Percentiles rank a stretch among this genome's conserved stretches.
Conservation (phyloP, 2,113 vertebrate species). For the Ptyas mucosa region DNA sequence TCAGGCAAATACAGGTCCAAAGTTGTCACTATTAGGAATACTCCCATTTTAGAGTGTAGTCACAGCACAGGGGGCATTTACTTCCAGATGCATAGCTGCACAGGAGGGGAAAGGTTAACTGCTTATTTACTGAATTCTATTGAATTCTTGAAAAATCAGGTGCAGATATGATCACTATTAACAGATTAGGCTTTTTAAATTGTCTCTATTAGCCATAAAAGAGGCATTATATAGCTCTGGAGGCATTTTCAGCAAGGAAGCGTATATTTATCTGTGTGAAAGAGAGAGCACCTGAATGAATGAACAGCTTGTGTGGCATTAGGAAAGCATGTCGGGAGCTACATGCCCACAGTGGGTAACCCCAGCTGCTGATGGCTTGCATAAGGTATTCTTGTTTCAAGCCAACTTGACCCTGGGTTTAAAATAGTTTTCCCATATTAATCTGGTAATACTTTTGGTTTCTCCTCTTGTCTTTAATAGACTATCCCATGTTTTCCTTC, state of each 20-base stretch:
- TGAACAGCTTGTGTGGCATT: neutral
- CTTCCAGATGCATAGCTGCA: neutral
- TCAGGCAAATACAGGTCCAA: neutral
- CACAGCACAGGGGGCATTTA: neutral
- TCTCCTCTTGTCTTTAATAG: neutral
- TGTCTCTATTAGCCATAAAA: neutral
- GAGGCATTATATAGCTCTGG: neutral
- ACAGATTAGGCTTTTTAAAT: neutral
- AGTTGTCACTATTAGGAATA: neutral
- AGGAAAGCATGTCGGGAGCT: neutral
- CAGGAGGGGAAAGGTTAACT: neutral
- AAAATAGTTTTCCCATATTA: neutral
- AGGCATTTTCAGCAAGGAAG: neutral
- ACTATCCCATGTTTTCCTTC: neutral
- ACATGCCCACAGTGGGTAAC: neutral
- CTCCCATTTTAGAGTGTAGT: neutral
- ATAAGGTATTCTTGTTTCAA: neutral
- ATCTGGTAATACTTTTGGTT: neutral
- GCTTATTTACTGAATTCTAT: neutral
- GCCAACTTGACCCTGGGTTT: neutral
- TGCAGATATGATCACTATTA: neutral
- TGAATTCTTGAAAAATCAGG: neutral
- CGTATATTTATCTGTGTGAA: neutral
- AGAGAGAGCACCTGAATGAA: neutral
- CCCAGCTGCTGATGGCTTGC: neutral